Base-by-base conservation (phyloP, 2,888 invertebrate species). In the Drepanosiphum platanoidis region DNA sequence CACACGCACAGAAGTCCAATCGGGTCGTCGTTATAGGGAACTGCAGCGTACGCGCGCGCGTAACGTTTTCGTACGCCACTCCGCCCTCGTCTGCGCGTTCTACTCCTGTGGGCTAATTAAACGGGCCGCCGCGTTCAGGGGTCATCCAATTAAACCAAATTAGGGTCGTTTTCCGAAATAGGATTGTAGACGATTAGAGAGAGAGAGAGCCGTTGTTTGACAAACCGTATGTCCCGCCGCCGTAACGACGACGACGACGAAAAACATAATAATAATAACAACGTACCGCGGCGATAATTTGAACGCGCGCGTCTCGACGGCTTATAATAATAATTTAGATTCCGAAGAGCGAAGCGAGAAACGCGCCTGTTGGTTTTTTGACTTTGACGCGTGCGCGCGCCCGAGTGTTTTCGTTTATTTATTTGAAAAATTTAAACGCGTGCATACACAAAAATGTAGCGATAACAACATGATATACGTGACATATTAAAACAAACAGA, bases 51-150 rank as follows among this genome's bases (percentile, higher is more conserved):
- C 46, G 46, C 46, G 46, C 9, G 18, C 3, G 22, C 22, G 18
- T 64, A 58, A 30, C n/a, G n/a, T n/a, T n/a, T n/a, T n/a, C n/a
- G n/a, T 42, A 72, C 58, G 32, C 22, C 22, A 39, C n/a, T n/a
- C 39, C 42, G 71, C 13, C 36, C n/a, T n/a, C 42, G 71, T 7
- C 36, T 71, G n/a, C 3, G 32, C 1, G 52, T 81, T 81, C 80
- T 46, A 81, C 80, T 81, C 80, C 80, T 82, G 82, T 72, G 82
- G 82, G 72, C 82, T 42, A 27, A 46, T 32, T 66, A 79, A 66
- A 66, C 22, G 42, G 1, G 3, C 66, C 34, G 32, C 52, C 32
- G 42, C 32, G 30, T n/a, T 32, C 9, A 34, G 46, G 72, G 52
- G 32, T 52, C 42, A 32, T 46, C 78, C 66, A 61, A 79, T 79